phyloP scores from a whole-genome alignment of 2,113 vertebrate species.

The Circaetus cinerascens region DNA sequence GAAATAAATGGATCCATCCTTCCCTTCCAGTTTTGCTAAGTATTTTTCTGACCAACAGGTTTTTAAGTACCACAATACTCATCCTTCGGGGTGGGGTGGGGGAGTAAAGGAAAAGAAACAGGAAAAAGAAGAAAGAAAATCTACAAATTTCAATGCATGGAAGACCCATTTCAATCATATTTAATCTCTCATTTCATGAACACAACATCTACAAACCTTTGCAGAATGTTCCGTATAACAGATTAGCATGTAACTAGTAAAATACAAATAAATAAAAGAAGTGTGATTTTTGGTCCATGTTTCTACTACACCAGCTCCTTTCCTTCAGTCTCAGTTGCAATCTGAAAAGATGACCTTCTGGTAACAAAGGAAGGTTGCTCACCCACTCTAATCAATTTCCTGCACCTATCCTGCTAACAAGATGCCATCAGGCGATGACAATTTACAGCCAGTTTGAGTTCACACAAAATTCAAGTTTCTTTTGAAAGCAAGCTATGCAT shows the following conservation, averaged over 20 bases:
- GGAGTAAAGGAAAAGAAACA: background rate
- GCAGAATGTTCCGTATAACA: background rate
- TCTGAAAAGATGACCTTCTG: background rate
- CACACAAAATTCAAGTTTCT: background rate
- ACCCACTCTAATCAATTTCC: background rate
- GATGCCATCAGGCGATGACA: background rate
- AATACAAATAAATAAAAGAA: background rate
- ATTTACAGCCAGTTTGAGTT: background rate
- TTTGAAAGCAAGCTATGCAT: background rate
- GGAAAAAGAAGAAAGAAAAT: background rate
- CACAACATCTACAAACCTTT: background rate
- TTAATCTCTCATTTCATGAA: background rate
- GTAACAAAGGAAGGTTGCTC: background rate
- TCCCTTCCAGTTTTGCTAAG: background rate
- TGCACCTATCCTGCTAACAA: background rate
- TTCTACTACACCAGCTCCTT: background rate
- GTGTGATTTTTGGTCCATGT: background rate
- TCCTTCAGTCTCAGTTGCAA: background rate
- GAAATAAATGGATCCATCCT: background rate
- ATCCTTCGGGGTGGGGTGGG: fast-evolving
- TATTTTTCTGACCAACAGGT: background rate
- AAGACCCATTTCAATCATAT: background rate
- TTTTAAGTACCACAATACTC: background rate
- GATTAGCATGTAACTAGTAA: background rate
- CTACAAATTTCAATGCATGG: background rate